These are phyloP conservation scores for Sisyra nigra DNA, from an alignment of 2,888 invertebrate species.

Conservation along the genomic window DNA sequence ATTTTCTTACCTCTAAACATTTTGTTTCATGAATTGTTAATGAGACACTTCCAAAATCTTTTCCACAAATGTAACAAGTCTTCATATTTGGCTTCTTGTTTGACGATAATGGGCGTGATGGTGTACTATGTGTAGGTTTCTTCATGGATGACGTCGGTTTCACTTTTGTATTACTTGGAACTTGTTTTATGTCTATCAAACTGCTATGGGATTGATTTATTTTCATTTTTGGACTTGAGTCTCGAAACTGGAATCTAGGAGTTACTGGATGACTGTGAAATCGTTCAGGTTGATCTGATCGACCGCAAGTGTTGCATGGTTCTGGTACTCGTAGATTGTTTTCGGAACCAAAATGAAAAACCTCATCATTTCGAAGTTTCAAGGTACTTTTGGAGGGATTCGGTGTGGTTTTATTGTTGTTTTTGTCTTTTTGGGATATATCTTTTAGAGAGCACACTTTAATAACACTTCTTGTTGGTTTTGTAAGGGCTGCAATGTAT, in stretches of 20 bases:
- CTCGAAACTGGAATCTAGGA: constrained; percentile 12
- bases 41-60: constrained; percentile 48
- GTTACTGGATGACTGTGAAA: constrained; percentile 37
- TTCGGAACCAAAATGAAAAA: too few species aligned
- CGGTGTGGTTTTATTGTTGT: too few species aligned
- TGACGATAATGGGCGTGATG: constrained; percentile 5
- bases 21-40: constrained; percentile 49
- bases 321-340: constrained; percentile 21
- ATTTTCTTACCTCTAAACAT: constrained; percentile 35
- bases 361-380: too few species aligned
- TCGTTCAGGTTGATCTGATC: constrained; percentile 50
- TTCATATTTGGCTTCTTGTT: constrained; percentile 22
- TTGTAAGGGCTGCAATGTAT: not conserved
- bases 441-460: too few species aligned
- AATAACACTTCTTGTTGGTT: not conserved
- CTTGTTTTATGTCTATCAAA: constrained; percentile 8
- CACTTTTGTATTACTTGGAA: not conserved
- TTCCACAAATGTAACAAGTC: constrained; percentile 45
- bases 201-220: constrained; percentile 7
- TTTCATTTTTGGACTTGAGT: constrained; percentile 15
- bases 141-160: not conserved
- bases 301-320: constrained; percentile 48
- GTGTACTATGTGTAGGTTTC: not conserved
- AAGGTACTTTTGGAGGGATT: too few species aligned
- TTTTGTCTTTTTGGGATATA: too few species aligned